Base-by-base conservation (phyloP, 92 coral and sea anemone genomes). In the Actinernus sp. region DNA sequence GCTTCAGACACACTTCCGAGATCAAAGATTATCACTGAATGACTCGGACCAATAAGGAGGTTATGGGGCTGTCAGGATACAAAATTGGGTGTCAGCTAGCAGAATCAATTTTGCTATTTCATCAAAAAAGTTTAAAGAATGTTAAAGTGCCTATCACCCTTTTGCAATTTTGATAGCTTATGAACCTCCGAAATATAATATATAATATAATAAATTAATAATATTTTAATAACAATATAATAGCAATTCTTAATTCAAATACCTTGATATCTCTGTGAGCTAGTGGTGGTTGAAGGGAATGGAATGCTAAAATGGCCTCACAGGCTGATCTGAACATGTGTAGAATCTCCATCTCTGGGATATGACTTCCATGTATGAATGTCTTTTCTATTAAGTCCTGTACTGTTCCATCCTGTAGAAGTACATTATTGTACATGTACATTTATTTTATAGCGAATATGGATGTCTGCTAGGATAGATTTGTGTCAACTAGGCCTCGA, bases 181-280 rank as follows among this genome's bases (percentile, higher is more conserved):
- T n/a, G n/a, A n/a, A n/a, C n/a, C n/a, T n/a, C n/a, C n/a, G n/a
- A n/a, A n/a, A n/a, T n/a, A n/a, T n/a, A n/a, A n/a, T n/a, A n/a
- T n/a, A n/a, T n/a, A n/a, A n/a, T n/a, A n/a, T n/a, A n/a, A n/a
- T n/a, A n/a, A n/a, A n/a, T n/a, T n/a, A n/a, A n/a, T n/a, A n/a
- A n/a, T n/a, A n/a, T n/a, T n/a, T n/a, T n/a, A n/a, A n/a, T n/a
- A n/a, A n/a, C n/a, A n/a, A 47, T 10, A 47, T 10, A 19, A 10
- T 10, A 47, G 22, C 11, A 6, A 47, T 5, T 58, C 31, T 12
- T 3, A 14, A 6, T 31, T 8, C 14, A 13, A n/a, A n/a, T 41
- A 94, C 98, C 97, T 94, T 94, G 79, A 94, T 84, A 65, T 94
- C 98, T 53, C 98, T 79, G 58, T 94, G 98, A 18, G 98, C 98